These are phyloP conservation scores for Dinocampus coccinellae DNA, from an alignment of 2,888 invertebrate species.

Conservation along the genomic window DNA sequence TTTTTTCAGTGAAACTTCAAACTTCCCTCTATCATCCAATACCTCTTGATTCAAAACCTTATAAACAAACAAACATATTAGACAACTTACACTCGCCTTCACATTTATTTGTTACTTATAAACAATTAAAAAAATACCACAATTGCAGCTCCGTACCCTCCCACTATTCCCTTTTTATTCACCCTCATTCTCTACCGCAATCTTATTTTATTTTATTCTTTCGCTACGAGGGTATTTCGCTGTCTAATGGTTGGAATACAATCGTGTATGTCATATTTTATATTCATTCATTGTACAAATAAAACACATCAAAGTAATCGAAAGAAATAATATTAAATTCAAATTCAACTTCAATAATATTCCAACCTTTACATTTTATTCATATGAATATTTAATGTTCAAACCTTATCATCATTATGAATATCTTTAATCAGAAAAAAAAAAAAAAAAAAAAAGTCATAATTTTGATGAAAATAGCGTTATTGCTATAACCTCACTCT, in stretches of 20 bases:
- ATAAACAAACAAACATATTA: slow-evolving; percentile 81
- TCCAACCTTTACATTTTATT: slow-evolving; percentile 65
- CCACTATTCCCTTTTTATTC: background rate
- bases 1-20: slow-evolving; percentile 66
- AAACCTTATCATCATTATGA: slow-evolving; percentile 58
- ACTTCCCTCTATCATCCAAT: slow-evolving; percentile 78
- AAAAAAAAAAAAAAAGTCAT: too few species aligned
- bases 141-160: slow-evolving; percentile 48
- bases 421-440: slow-evolving; percentile 42
- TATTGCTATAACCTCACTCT: slow-evolving; percentile 31
- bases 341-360: slow-evolving; percentile 51
- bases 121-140: slow-evolving; percentile 53
- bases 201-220: background rate
- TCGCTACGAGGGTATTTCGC: slow-evolving; percentile 41
- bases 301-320: background rate
- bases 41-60: slow-evolving; percentile 88
- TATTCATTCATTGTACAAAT: background rate
- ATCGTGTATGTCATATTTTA: slow-evolving; percentile 43
- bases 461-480: slow-evolving; percentile 60
- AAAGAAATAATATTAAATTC: slow-evolving; percentile 14
- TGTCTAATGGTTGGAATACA: slow-evolving; percentile 59
- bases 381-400: slow-evolving; percentile 53
- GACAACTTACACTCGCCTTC: slow-evolving; percentile 63
- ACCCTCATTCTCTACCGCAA: background rate
- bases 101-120: slow-evolving; percentile 48